phyloP scores from a whole-genome alignment of 1,140 invertebrate species.

The Tetramorium simillimum region DNA sequence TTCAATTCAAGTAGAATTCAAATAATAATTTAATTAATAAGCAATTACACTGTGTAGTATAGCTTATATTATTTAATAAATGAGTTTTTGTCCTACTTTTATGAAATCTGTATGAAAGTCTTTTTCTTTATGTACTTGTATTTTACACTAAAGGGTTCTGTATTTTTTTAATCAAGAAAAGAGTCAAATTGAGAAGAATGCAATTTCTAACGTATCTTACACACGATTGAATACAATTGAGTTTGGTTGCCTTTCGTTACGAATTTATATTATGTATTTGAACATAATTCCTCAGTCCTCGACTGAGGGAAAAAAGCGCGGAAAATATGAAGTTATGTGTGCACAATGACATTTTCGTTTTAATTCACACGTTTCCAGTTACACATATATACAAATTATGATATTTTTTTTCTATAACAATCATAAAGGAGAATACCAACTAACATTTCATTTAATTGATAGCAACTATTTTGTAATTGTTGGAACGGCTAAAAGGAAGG shows the following conservation, averaged over 20 bases:
- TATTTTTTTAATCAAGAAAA: not conserved
- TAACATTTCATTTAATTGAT: constrained; percentile 14
- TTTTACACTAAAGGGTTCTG: not conserved
- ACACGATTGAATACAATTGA: not conserved
- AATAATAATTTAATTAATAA: no score
- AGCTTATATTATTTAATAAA: not conserved
- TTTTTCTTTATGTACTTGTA: not conserved
- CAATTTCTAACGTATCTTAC: not conserved
- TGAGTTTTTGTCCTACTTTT: not conserved
- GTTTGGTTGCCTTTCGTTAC: not conserved
- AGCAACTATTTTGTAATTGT: not conserved
- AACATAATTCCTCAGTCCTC: not conserved
- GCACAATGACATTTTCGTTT: not conserved
- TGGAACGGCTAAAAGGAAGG: not conserved
- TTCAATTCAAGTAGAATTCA: not conserved
- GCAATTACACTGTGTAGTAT: not conserved
- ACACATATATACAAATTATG: not conserved
- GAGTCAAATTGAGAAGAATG: not conserved
- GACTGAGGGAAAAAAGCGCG: not conserved
- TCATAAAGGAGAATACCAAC: not conserved
- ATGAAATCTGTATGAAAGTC: not conserved
- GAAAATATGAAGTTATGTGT: not conserved
- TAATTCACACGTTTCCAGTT: not conserved
- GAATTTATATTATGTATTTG: not conserved
- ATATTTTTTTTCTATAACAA: not conserved